These are phyloP conservation scores for Lepidochitona cinerea DNA, from an alignment of 2,888 invertebrate genomes.

Conservation along the genomic window DNA sequence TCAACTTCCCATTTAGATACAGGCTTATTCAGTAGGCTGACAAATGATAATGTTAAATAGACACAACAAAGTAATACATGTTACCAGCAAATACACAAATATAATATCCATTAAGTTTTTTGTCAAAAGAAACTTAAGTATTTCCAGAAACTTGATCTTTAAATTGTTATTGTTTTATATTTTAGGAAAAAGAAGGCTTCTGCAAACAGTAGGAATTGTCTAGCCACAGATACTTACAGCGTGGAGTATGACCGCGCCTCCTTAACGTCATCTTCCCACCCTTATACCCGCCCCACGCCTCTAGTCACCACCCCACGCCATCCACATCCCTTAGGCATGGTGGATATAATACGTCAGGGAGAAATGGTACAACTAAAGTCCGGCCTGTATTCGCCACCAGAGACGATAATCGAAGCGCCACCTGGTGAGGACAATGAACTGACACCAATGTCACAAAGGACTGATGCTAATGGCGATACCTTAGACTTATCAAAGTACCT, in stretches of 20 bases:
- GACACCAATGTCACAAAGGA: background rate
- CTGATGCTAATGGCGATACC: background rate
- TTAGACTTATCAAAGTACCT: background rate
- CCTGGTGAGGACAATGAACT: background rate
- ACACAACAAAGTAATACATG: too few relatives aligned
- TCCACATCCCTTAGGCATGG: background rate
- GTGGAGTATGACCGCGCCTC: slow-evolving; percentile 1
- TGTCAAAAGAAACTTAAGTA: too few relatives aligned
- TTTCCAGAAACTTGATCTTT: too few relatives aligned
- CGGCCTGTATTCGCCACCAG: background rate
- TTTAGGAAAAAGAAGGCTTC: background rate
- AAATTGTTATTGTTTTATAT: background rate
- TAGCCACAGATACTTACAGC: background rate
- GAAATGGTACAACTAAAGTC: background rate
- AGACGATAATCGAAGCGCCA: background rate
- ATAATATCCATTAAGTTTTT: too few relatives aligned
- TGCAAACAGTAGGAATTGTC: background rate
- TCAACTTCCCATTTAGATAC: too few relatives aligned
- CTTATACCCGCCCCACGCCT: background rate
- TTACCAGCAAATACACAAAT: too few relatives aligned
- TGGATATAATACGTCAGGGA: background rate
- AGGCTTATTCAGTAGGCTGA: too few relatives aligned
- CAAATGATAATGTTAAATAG: too few relatives aligned
- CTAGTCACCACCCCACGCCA: background rate
- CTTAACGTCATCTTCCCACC: background rate